Evolutionary conservation across 2,888 invertebrate species (phyloP), one percentile per base, ranked within the genome.

Genomic region (Eumacrocentrus americanus): DNA sequence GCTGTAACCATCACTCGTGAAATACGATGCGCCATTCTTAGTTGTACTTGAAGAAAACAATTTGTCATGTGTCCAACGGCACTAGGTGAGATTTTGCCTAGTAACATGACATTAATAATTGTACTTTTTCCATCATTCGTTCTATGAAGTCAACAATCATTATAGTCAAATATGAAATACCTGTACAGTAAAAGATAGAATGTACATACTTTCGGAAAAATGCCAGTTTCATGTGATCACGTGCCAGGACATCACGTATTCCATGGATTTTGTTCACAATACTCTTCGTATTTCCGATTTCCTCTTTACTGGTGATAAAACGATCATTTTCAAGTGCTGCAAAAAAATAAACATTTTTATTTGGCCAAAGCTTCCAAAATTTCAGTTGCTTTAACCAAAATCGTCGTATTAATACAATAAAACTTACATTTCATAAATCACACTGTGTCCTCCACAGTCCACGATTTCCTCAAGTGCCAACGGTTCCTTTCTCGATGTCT

Each of bases 121-220:
- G 98, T 95, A 81, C 98, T 98, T 82, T 99, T 99, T 58, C 99
- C 99, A 83, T 99, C 99, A 64, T 97, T 98, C 18, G 99, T 99
- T 75, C 99, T 91, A 73, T 46, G 81, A n/a, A n/a, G n/a, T n/a
- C n/a, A n/a, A n/a, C n/a, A n/a, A n/a, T n/a, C n/a, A n/a, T n/a
- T n/a, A n/a, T n/a, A n/a, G n/a, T n/a, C n/a, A n/a, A n/a, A n/a
- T n/a, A n/a, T n/a, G n/a, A n/a, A n/a, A n/a, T n/a, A n/a, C n/a
- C 12, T 40, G 47, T 46, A 37, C 40, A 47, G n/a, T n/a, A n/a
- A n/a, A n/a, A n/a, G n/a, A n/a, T n/a, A n/a, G n/a, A n/a, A n/a
- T n/a, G n/a, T n/a, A 64, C 77, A 72, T 70, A 90, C 90, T 90
- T 88, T 77, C 91, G 91, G 81, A 91, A 91, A 77, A 88, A 88